A percentile compares a stretch with the other conserved stretches of the same genome.
These are phyloP conservation scores for Zele albiditarsus DNA, from an alignment of 2,888 invertebrate species.

Conservation along the genomic window DNA sequence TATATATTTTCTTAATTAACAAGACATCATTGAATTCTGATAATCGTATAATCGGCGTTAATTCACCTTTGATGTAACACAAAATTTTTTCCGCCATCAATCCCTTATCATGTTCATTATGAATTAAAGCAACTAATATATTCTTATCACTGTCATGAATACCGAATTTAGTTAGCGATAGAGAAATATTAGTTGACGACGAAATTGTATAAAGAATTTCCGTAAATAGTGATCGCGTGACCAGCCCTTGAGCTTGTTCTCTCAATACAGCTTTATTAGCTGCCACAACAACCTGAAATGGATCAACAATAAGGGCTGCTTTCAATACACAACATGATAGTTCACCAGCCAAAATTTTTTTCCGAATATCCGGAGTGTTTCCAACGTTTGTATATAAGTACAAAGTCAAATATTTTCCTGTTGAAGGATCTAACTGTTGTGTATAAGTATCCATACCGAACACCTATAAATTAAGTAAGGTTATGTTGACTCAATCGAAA, in stretches of 20 bases:
- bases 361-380: slow-evolving; percentile 76
- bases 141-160: slow-evolving; percentile 74
- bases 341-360: slow-evolving; percentile 75
- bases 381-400: slow-evolving; percentile 77
- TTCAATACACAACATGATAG: slow-evolving; percentile 79
- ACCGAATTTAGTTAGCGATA: slow-evolving; percentile 80
- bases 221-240: slow-evolving; percentile 78
- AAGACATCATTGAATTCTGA: slow-evolving; percentile 73
- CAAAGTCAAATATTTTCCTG: slow-evolving; percentile 72
- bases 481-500: not conserved
- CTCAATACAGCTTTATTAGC: slow-evolving; percentile 79
- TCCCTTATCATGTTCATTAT: slow-evolving; percentile 60
- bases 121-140: slow-evolving; percentile 73
- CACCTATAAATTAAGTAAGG: not conserved
- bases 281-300: slow-evolving; percentile 79
- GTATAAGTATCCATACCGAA: slow-evolving; percentile 53
- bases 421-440: slow-evolving; percentile 72
- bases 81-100: slow-evolving; percentile 68
- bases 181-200: slow-evolving; percentile 80
- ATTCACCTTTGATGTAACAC: slow-evolving; percentile 75
- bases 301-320: slow-evolving; percentile 77
- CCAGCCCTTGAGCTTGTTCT: slow-evolving; percentile 73
- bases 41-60: slow-evolving; percentile 74
- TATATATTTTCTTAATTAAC: slow-evolving; percentile 77
- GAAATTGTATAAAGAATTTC: slow-evolving; percentile 83